Conservation (phyloP, 2,113 vertebrate genomes). For the Leuciscus idus region DNA sequence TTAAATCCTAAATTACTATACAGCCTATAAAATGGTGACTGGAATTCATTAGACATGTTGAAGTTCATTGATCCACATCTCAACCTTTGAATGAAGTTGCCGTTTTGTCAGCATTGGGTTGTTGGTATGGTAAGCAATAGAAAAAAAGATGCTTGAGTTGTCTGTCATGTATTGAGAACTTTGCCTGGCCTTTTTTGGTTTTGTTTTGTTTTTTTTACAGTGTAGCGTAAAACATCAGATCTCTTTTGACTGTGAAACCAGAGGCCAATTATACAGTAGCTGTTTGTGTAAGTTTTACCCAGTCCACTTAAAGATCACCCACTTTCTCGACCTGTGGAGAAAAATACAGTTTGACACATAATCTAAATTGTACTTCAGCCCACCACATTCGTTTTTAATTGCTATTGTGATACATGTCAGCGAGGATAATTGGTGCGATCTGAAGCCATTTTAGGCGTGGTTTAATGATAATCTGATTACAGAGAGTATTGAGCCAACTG, state of each 20-base stretch:
- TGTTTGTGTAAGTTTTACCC: slow-evolving; percentile 21
- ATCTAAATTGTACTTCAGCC: slow-evolving; percentile 9
- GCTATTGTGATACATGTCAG: slow-evolving; percentile 12
- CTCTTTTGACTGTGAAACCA: slow-evolving; percentile 26
- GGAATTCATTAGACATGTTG: slow-evolving; percentile 3
- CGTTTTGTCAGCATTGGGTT: background rate
- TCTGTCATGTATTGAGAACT: slow-evolving; percentile 26
- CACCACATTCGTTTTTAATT: slow-evolving; percentile 28
- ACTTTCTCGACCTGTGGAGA: background rate
- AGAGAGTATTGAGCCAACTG: slow-evolving; percentile 61
- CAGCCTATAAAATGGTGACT: slow-evolving; percentile 9
- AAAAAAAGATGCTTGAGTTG: background rate
- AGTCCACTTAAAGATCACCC: background rate
- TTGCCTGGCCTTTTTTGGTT: background rate
- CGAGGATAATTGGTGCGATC: background rate
- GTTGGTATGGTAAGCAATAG: background rate
- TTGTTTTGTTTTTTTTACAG: background rate
- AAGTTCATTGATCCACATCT: slow-evolving; percentile 29
- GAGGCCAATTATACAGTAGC: slow-evolving; percentile 27
- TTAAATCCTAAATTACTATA: background rate
- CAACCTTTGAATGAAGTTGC: background rate
- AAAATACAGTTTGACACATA: slow-evolving; percentile 12
- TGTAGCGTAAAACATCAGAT: background rate
- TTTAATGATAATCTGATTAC: slow-evolving; percentile 34
- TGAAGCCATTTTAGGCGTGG: background rate